Evolutionary conservation across 1,140 invertebrate species (phyloP).

Genomic region (Aradophagus sp.): DNA sequence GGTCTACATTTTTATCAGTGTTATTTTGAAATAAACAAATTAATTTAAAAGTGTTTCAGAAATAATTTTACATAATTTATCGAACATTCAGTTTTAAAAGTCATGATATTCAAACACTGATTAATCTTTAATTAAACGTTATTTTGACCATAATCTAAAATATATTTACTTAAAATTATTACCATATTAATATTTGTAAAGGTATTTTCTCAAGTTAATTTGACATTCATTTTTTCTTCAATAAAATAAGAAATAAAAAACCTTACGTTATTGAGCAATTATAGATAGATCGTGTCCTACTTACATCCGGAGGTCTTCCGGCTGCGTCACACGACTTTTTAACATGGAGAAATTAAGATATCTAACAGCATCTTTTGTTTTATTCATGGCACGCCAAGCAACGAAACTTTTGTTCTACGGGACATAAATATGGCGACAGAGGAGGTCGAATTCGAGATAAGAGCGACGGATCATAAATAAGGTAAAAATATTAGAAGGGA

Average conservation of each 20-base stretch:
- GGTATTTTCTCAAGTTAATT: too few species aligned
- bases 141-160: too few species aligned
- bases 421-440: conserved; percentile 29
- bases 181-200: too few species aligned
- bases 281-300: conserved; percentile 30
- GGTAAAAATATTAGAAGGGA: conserved; percentile 7
- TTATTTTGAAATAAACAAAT: too few species aligned
- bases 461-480: conserved; percentile 28
- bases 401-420: conserved; percentile 29
- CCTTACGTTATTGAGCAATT: conserved; percentile 29
- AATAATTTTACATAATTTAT: too few species aligned
- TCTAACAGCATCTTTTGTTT: conserved; percentile 46
- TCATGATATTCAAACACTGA: too few species aligned
- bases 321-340: conserved; percentile 38
- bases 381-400: conserved; percentile 22
- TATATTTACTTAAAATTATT: too few species aligned
- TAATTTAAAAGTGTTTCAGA: too few species aligned
- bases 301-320: conserved; percentile 3
- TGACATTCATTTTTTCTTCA: too few species aligned
- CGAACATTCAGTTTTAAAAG: too few species aligned
- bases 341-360: conserved; percentile 44
- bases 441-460: conserved; percentile 13
- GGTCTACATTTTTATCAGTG: conserved; percentile 23
- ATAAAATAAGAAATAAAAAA: conserved; percentile 13
- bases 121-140: too few species aligned